Base-by-base conservation (phyloP, 2,888 invertebrate genomes). In the Drosophila trichaetosa region DNA sequence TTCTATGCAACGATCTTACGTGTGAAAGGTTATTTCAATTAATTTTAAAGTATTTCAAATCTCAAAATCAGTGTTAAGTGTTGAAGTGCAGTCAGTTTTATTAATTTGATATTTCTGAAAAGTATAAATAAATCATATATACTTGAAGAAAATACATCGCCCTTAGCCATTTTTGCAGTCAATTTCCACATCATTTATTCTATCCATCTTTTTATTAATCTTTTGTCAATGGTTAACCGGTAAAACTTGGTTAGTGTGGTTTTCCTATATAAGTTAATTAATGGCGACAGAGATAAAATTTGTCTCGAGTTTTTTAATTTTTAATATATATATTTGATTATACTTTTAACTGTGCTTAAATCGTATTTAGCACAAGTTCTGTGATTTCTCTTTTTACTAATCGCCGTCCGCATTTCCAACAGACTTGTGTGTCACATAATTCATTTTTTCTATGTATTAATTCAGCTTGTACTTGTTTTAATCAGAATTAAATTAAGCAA, bases 1-100 rank as follows among this genome's bases (percentile, higher is more conserved):
- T 16, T 21, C 21, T 7, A 46, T 13, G 46, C 21, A 21, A 7
- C 7, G 46, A 46, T 24, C 24, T n/a, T 42, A n/a, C 11, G 11
- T 24, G 8, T 21, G 5, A 13, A 42, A 21, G 5, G 5, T 21
- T 0, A 21, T 1, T 5, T 21, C 40, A 1, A 0, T 11, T 10
- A 21, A 21, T 10, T 13, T 21, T 2, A 16, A 16, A 46, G 16
- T 46, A 7, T 13, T 13, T 46, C 4, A 46, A 21, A 1, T 21
- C 7, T 4, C 3, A 3, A 46, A 21, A 6, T 21, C 11, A 21
- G 42, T 42, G 21, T 42, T n/a, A 10, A n/a, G 2, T n/a, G 11
- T 11, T 11, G 11, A 40, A 42, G n/a, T 11, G 40, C n/a, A 11
- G n/a, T 40, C 2, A n/a, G n/a, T 6, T 3, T 21, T 42, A 6